These are phyloP conservation scores for Halcyon leucocephala DNA, from an alignment of 2,797 vertebrate genomes.

Conservation along the genomic window DNA sequence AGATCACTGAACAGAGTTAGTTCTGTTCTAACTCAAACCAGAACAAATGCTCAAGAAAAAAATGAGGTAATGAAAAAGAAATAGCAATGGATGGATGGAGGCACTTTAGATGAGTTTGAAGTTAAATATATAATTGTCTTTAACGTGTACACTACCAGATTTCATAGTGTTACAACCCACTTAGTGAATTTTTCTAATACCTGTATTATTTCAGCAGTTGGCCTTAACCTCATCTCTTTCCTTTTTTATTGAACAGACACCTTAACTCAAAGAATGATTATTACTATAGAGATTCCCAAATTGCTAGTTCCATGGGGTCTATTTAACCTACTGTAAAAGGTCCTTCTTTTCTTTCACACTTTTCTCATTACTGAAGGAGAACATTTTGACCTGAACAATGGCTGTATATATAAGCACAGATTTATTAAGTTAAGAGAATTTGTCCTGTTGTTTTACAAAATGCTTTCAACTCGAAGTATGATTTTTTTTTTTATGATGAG, in stretches of 20 bases:
- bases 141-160: neutral
- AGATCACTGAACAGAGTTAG: neutral
- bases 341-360: neutral
- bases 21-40: neutral
- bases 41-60: neutral
- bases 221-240: neutral
- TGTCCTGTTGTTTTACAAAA: conserved; percentile 25
- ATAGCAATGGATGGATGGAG: neutral
- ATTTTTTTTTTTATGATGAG: conserved; percentile 26
- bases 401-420: neutral
- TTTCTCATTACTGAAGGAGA: neutral
- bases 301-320: neutral
- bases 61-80: neutral
- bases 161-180: neutral
- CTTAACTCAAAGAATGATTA: neutral
- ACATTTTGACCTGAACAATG: neutral
- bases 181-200: neutral
- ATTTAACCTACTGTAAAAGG: conserved; percentile 6
- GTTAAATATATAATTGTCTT: neutral
- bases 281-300: conserved; percentile 10
- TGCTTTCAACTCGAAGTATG: neutral
- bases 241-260: neutral
- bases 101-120: neutral
- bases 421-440: conserved; percentile 22
- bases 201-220: neutral